Base-by-base conservation (phyloP, 92 coral and sea anemone species). In the Epizoanthus scotinus region DNA sequence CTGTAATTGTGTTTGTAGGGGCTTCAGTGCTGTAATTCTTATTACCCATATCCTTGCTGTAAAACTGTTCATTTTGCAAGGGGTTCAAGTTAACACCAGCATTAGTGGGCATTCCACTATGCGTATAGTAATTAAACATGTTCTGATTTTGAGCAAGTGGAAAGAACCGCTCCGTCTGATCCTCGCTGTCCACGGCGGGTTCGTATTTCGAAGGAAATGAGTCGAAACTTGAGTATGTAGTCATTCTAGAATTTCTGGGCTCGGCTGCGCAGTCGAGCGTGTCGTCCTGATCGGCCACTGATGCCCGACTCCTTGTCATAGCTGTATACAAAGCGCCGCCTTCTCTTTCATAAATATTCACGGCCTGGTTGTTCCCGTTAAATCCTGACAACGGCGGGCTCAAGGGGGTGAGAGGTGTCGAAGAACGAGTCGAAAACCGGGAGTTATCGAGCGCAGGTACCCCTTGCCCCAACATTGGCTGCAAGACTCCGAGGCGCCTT, bases 101-200 rank as follows among this genome's bases (percentile, higher is more conserved):
- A 52, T 78, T 78, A 63, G 94, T 19, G 19, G 94, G 84, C 80
- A 87, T 89, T 86, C 93, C 96, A 83, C 68, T 84, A 63, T 82
- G 91, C 49, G 83, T 63, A 84, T 85, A 93, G 31, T 83, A 83
- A 59, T 88, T 74, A 70, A 87, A 90, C 86, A 87, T 79, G 26
- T 79, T 70, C 63, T 63, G 71, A 73, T 73, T 84, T 66, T 69
- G 84, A 42, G 49, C 63, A 15, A 34, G 70, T 14, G 83, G 42
- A 31, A 72, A 87, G 61, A 38, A 75, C 67, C 56, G 24, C 36
- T 61, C 68, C 15, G 38, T 70, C 50, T 81, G 74, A 25, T 38
- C 62, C 27, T 60, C 42, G 50, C 47, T 73, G 42, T 83, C 60
- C 86, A 73, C 67, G 86, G 61, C 67, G 67, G 68, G 15, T 47